These are phyloP conservation scores for Junco hyemalis DNA, from an alignment of 2,113 vertebrate species.

Conservation along the genomic window DNA sequence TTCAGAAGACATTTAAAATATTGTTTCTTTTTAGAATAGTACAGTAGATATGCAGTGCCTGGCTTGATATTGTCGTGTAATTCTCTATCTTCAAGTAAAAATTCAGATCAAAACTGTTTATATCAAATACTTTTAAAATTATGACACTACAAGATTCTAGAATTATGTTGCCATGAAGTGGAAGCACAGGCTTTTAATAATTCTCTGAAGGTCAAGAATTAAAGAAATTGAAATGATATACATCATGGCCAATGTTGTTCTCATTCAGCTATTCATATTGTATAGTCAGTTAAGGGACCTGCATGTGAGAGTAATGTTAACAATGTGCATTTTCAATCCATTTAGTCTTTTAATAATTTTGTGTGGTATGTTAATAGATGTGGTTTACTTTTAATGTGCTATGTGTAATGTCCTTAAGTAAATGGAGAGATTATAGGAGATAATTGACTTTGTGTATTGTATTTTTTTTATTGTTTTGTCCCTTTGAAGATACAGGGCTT, in stretches of 20 bases:
- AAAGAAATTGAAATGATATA: conserved; percentile 32
- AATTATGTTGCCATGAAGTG: conserved; percentile 36
- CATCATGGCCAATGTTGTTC: conserved; percentile 18
- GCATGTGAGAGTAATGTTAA: conserved; percentile 9
- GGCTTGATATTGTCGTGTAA: conserved; percentile 53
- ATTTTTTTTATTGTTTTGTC: conserved; percentile 35
- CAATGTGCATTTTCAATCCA: conserved; percentile 20
- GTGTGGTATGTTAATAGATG: conserved; percentile 30
- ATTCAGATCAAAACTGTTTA: background rate
- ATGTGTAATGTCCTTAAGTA: conserved; percentile 40
- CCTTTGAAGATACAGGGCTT: conserved; percentile 46
- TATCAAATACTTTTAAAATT: conserved; percentile 46
- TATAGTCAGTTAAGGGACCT: conserved; percentile 31
- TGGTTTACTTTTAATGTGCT: conserved; percentile 53
- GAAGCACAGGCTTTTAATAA: conserved; percentile 56
- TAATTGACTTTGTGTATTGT: conserved; percentile 44
- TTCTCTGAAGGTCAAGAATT: conserved; percentile 53
- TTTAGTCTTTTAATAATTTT: conserved; percentile 55
- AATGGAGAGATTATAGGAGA: conserved; percentile 51
- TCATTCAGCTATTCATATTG: conserved; percentile 34
- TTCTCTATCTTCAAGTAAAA: conserved; percentile 12
- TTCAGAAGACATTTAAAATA: conserved; percentile 37
- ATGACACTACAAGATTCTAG: conserved; percentile 45
- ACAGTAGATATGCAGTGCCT: conserved; percentile 19
- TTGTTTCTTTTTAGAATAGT: conserved; percentile 50